These are phyloP conservation scores for Lindbergichthys nudifrons DNA, from an alignment of 2,797 vertebrate species.

Conservation along the genomic window DNA sequence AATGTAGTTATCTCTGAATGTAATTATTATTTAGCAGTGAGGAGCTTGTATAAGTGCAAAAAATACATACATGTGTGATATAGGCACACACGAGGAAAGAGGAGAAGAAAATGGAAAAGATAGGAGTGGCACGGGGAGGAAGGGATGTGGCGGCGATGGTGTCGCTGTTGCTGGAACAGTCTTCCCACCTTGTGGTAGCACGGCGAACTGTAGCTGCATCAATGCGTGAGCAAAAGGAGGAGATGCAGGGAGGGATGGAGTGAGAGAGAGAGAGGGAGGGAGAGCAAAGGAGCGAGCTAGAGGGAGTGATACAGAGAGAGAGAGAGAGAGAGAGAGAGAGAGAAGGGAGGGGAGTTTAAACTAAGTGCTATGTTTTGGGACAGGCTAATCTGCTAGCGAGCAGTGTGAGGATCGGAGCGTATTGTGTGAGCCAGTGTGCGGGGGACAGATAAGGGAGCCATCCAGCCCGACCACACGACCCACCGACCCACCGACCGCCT, in stretches of 20 bases:
- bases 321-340: slow-evolving; percentile 55
- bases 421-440: slow-evolving; percentile 92
- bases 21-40: slow-evolving; percentile 3
- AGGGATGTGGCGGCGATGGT: slow-evolving; percentile 72
- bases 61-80: slow-evolving; percentile 24
- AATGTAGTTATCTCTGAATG: slow-evolving; percentile 18
- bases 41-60: slow-evolving; percentile 13
- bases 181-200: slow-evolving; percentile 98
- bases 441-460: slow-evolving; percentile 94
- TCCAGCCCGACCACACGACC: slow-evolving; percentile 88
- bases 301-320: slow-evolving; percentile 25
- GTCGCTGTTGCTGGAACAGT: slow-evolving; percentile 91
- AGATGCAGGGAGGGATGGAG: slow-evolving; percentile 52
- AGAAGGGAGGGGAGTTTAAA: slow-evolving; percentile 93
- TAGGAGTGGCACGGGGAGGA: slow-evolving; percentile 72
- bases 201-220: slow-evolving; percentile 97
- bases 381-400: slow-evolving; percentile 99
- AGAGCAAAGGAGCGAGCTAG: slow-evolving; percentile 57
- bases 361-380: slow-evolving; percentile 99
- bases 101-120: slow-evolving; percentile 60
- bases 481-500: slow-evolving; percentile 87
- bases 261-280: slow-evolving; percentile 45
- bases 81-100: slow-evolving; percentile 18
- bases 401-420: slow-evolving; percentile 96
- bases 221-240: slow-evolving; percentile 74